Percentiles rank a stretch among this genome's conserved stretches.
Evolutionary conservation across 2,888 invertebrate species (phyloP).

Genomic region (Ptychoptera contaminata): DNA sequence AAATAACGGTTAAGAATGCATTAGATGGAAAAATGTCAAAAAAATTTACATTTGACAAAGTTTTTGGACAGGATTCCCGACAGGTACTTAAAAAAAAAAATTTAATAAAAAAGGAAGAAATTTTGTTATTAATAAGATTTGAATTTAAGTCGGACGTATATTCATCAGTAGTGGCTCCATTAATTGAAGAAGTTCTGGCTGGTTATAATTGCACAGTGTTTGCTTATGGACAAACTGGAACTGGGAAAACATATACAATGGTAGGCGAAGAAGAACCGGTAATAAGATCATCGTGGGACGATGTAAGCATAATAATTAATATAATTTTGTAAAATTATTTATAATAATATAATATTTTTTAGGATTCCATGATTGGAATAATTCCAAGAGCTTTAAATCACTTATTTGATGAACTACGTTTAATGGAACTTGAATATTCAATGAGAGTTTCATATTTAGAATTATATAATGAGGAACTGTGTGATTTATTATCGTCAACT

Average conservation of each 20-base stretch:
- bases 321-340: no score
- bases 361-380: conserved; percentile 81
- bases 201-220: conserved; percentile 98
- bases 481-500: conserved; percentile 70
- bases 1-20: conserved; percentile 48
- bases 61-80: conserved; percentile 64
- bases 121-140: conserved; percentile 19
- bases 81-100: conserved; percentile 40
- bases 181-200: conserved; percentile 75
- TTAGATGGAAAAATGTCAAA: conserved; percentile 48
- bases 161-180: conserved; percentile 68
- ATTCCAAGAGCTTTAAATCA: conserved; percentile 85
- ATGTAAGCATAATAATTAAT: conserved; percentile 48
- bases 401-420: conserved; percentile 72
- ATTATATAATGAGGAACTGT: conserved; percentile 91
- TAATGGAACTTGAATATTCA: conserved; percentile 65
- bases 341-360: conserved; percentile 12
- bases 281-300: conserved; percentile 49
- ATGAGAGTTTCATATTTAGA: conserved; percentile 89
- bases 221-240: conserved; percentile 87
- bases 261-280: conserved; percentile 54
- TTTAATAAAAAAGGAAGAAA: not conserved
- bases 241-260: conserved; percentile 97
- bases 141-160: conserved; percentile 66
- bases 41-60: conserved; percentile 70